Percentiles rank a stretch among this genome's conserved stretches.
These are phyloP conservation scores for Rhinichthys klamathensis DNA, from an alignment of 2,113 vertebrate genomes.

Conservation along the genomic window DNA sequence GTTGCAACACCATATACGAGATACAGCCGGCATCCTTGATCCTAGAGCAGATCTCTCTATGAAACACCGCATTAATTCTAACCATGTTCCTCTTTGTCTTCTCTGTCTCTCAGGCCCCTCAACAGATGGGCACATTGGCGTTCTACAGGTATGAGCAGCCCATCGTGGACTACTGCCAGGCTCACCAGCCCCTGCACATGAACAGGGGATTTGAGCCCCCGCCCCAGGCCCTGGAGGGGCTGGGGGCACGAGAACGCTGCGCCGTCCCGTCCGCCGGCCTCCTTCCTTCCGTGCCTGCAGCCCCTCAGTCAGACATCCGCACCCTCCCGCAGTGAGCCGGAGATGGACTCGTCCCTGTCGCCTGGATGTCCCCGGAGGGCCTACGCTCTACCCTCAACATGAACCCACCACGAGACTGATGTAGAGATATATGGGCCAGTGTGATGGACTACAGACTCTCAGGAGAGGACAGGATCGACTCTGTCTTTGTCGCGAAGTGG, in stretches of 20 bases:
- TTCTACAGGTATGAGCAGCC: constrained; percentile 82
- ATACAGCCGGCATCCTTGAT: not conserved
- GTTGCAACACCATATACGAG: not conserved
- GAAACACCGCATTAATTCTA: not conserved
- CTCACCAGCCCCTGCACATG: constrained; percentile 79
- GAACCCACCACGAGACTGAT: not conserved
- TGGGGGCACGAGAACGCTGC: constrained; percentile 54
- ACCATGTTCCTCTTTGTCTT: constrained; percentile 19
- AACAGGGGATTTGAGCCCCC: constrained; percentile 79
- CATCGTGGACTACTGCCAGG: constrained; percentile 83
- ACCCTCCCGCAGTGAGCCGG: constrained; percentile 68
- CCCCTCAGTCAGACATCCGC: constrained; percentile 65
- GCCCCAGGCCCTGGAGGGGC: constrained; percentile 72
- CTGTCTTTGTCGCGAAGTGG: not conserved
- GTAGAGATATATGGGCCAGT: constrained; percentile 29
- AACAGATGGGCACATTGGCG: constrained; percentile 79
- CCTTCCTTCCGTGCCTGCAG: constrained; percentile 65
- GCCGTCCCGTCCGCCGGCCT: constrained; percentile 57
- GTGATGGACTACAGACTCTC: constrained; percentile 11
- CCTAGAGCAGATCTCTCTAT: not conserved
- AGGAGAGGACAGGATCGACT: not conserved
- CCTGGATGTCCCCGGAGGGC: constrained; percentile 2
- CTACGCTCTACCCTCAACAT: not conserved
- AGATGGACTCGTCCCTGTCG: constrained; percentile 45
- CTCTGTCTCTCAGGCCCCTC: constrained; percentile 71